Percentiles rank a stretch among this genome's conserved stretches.
Conservation (phyloP, 2,888 invertebrate genomes). For the Theretra japonica region DNA sequence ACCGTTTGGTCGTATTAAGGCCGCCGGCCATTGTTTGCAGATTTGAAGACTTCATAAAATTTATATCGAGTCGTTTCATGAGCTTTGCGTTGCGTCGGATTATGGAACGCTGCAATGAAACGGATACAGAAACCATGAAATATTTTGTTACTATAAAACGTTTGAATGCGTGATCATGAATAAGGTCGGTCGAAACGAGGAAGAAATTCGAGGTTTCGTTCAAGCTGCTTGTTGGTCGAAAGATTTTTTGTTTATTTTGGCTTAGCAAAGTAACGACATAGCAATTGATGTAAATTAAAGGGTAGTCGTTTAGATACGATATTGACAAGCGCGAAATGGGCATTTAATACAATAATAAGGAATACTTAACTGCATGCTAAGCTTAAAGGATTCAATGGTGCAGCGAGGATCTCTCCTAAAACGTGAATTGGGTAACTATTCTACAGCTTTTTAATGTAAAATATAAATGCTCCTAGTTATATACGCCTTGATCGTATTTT, state of each 20-base stretch:
- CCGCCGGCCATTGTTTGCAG: constrained; percentile 18
- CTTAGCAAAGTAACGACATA: neutral
- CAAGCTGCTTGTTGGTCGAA: neutral
- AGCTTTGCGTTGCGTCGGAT: neutral
- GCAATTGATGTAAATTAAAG: neutral
- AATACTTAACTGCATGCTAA: too few species aligned
- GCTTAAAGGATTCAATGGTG: too few species aligned
- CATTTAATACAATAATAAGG: too few species aligned
- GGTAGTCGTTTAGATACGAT: too few species aligned
- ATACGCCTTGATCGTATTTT: too few species aligned
- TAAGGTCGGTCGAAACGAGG: neutral
- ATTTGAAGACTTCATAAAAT: constrained; percentile 27
- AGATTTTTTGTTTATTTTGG: neutral
- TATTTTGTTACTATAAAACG: constrained; percentile 1
- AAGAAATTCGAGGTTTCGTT: neutral
- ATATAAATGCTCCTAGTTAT: too few species aligned
- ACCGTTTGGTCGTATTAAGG: constrained; percentile 28
- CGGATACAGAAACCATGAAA: neutral
- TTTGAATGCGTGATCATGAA: neutral
- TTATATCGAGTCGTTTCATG: constrained; percentile 26
- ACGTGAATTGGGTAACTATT: too few species aligned
- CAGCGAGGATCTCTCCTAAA: too few species aligned
- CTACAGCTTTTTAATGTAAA: too few species aligned
- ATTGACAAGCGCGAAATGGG: too few species aligned
- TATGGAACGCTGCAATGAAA: constrained; percentile 17